Base-by-base conservation (phyloP, 2,888 invertebrate genomes). In the Aleiodes testaceus region DNA sequence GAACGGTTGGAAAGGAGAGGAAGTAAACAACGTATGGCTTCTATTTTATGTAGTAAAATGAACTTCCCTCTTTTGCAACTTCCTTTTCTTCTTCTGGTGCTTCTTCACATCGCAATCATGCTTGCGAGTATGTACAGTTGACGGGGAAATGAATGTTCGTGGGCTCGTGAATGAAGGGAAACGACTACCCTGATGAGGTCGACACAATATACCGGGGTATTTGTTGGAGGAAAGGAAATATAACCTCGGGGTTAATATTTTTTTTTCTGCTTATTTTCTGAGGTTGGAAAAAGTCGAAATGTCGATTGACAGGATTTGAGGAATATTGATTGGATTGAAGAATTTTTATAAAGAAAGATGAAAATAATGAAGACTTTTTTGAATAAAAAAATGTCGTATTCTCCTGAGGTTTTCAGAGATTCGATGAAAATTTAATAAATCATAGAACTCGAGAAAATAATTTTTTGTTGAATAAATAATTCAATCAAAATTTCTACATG, bases 91-190 rank as follows among this genome's bases (percentile, higher is more conserved):
- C 5, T 14, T 45, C 45, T 16, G 12, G 14, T 49, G 1, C 49
- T 49, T 16, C 49, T 16, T 49, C 11, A 36, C 9, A 36, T 36
- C 2, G 36, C 36, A 36, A 36, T 36, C 36, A 36, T 36, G 36
- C 36, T 36, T 36, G 36, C 36, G 36, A 2, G 36, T 36, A 36
- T 36, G 36, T 36, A 36, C 36, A 36, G 9, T 36, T 9, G 36
- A 7, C 12, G 20, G 52, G 22, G 52, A 52, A 52, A 52, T 52
- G 52, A 52, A 52, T 52, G 52, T 20, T 52, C 52, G 22, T 52
- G 9, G 20, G 52, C 52, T 20, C 7, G 20, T 52, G 52, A 52
- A 52, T 52, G 52, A 52, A 12, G 22, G 52, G 52, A 22, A 11
- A 52, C 20, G 52, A 52, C 52, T 52, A 22, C 22, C 52, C 1